Evolutionary conservation across 2,888 invertebrate species (phyloP).

Genomic region (Argyresthia goedartella): DNA sequence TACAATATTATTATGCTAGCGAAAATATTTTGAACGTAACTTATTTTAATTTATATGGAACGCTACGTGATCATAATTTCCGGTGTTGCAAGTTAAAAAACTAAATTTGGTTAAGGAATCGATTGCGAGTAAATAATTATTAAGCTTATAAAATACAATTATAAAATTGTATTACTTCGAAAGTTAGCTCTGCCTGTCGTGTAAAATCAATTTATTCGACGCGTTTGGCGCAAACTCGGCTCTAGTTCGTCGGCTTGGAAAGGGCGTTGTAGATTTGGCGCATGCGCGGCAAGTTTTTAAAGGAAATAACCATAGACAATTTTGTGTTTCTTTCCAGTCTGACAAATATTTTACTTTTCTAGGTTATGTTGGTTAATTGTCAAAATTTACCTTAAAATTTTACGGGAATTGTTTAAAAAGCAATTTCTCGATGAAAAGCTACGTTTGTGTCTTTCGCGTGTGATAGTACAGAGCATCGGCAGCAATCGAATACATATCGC

Average conservation of each 20-base stretch:
- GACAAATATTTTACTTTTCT: conserved; percentile 38
- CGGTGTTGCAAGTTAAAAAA: conserved; percentile 1
- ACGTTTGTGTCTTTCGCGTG: conserved; percentile 19
- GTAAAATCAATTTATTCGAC: conserved; percentile 4
- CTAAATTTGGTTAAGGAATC: neutral
- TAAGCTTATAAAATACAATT: too few relatives aligned
- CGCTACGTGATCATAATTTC: neutral
- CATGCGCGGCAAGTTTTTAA: neutral
- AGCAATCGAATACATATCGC: neutral
- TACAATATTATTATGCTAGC: too few relatives aligned
- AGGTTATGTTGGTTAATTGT: conserved; percentile 65
- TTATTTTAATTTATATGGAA: neutral
- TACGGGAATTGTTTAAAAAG: conserved; percentile 25
- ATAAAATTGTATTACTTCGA: neutral
- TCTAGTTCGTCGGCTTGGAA: too few relatives aligned
- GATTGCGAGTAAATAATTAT: neutral
- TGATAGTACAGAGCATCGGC: conserved; percentile 7
- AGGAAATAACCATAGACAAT: conserved; percentile 39
- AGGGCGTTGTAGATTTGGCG: neutral
- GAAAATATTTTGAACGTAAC: neutral
- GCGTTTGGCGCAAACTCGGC: conserved; percentile 4
- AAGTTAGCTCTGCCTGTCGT: neutral
- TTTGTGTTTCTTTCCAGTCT: conserved; percentile 24
- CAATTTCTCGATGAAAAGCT: neutral
- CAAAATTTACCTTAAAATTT: conserved; percentile 53